Evolutionary conservation across 2,888 invertebrate species (phyloP).

Genomic region (Acronicta psi): DNA sequence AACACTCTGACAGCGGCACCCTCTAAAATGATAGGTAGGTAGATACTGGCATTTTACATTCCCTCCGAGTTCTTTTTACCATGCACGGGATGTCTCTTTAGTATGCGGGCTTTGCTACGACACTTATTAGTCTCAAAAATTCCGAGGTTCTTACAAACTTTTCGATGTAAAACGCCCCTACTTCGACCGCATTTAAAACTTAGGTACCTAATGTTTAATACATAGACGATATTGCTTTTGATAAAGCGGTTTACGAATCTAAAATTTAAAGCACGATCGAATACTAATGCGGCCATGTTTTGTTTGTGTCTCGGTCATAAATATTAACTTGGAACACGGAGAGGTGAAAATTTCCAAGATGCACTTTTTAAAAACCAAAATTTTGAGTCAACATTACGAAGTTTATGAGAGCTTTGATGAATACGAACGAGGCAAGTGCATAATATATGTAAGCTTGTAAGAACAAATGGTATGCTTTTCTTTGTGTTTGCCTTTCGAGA

Average conservation of each 20-base stretch:
- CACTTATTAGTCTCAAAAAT: slow-evolving; percentile 89
- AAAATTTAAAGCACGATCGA: slow-evolving; percentile 86
- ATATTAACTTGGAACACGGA: slow-evolving; percentile 78
- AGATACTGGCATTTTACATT: slow-evolving; percentile 82
- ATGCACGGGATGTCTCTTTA: slow-evolving; percentile 83
- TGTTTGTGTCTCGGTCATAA: slow-evolving; percentile 82
- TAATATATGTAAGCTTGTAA: slow-evolving; percentile 26
- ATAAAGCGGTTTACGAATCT: slow-evolving; percentile 88
- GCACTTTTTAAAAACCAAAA: slow-evolving; percentile 49
- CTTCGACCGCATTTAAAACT: slow-evolving; percentile 81
- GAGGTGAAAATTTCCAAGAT: slow-evolving; percentile 70
- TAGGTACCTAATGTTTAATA: slow-evolving; percentile 85
- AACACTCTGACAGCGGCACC: slow-evolving; percentile 72
- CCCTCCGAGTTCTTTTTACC: slow-evolving; percentile 81
- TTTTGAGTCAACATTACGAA: slow-evolving; percentile 27
- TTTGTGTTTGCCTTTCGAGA: neutral
- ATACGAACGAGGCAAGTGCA: slow-evolving; percentile 29
- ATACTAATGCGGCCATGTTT: slow-evolving; percentile 83
- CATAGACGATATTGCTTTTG: slow-evolving; percentile 87
- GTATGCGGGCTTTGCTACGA: slow-evolving; percentile 82
- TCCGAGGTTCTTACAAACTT: slow-evolving; percentile 79
- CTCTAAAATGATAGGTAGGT: slow-evolving; percentile 77
- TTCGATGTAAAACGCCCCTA: slow-evolving; percentile 76
- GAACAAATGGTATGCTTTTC: slow-evolving; percentile 20
- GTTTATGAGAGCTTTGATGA: slow-evolving; percentile 26